phyloP scores from a whole-genome alignment of 2,888 invertebrate species.

The Epinotia ramella region DNA sequence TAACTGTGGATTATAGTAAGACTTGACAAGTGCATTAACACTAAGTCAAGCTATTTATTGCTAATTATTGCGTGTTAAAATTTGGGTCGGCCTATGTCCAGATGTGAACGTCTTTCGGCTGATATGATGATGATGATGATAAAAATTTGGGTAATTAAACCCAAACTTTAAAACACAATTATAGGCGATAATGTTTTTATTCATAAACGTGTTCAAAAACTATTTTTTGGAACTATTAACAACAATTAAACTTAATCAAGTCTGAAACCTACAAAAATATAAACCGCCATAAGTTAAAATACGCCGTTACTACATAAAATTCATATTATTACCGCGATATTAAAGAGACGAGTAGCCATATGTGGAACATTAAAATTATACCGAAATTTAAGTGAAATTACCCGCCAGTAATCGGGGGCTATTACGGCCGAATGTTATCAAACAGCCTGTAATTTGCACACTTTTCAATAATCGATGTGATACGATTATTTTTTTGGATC shows the following conservation, averaged over 20 bases:
- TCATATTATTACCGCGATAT: slow-evolving; percentile 43
- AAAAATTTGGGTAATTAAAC: no score
- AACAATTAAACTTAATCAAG: not conserved
- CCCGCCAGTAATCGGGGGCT: slow-evolving; percentile 59
- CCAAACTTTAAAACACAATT: no score
- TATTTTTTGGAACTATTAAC: not conserved
- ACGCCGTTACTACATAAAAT: slow-evolving; percentile 33
- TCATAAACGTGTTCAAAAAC: no score
- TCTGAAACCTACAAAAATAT: not conserved
- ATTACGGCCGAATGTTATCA: slow-evolving; percentile 62
- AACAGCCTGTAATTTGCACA: slow-evolving; percentile 71
- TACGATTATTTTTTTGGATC: slow-evolving; percentile 52
- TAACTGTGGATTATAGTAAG: no score
- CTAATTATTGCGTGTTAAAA: no score
- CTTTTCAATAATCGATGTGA: slow-evolving; percentile 69
- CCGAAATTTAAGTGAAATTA: slow-evolving; percentile 64
- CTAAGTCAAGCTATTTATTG: no score
- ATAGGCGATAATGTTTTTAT: no score
- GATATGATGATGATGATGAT: no score
- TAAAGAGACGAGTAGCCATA: slow-evolving; percentile 49
- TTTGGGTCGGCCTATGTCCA: no score
- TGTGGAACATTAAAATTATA: slow-evolving; percentile 67
- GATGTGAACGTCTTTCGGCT: no score
- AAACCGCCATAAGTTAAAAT: not conserved
- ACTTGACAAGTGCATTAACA: no score